Conservation (phyloP, 2,797 vertebrate genomes). For the Enoplosus armatus region DNA sequence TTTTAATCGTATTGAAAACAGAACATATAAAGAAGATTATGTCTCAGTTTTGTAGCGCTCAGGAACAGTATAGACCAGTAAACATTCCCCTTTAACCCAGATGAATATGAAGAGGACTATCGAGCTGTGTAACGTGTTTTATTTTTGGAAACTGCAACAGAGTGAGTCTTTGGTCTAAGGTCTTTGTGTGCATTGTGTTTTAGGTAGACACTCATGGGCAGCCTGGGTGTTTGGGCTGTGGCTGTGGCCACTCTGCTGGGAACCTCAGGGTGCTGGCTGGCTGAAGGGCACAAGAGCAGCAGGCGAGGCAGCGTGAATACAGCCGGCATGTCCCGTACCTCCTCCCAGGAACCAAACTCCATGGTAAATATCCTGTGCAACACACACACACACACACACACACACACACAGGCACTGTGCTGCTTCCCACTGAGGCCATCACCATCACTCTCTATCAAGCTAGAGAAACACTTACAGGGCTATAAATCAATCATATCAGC, state of each 20-base stretch:
- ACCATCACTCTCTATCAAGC: slow-evolving; percentile 20
- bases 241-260: slow-evolving; percentile 87
- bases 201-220: slow-evolving; percentile 88
- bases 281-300: slow-evolving; percentile 73
- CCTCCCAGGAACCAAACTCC: slow-evolving; percentile 65
- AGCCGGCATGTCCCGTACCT: slow-evolving; percentile 63
- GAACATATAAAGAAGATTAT: not conserved
- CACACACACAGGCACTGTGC: not conserved
- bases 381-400: not conserved
- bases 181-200: slow-evolving; percentile 42
- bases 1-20: slow-evolving; percentile 5
- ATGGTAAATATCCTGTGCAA: slow-evolving; percentile 83
- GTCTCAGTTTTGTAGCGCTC: not conserved
- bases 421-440: slow-evolving; percentile 11
- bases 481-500: slow-evolving; percentile 37
- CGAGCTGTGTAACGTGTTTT: not conserved
- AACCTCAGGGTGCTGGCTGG: slow-evolving; percentile 78
- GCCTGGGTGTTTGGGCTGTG: slow-evolving; percentile 87
- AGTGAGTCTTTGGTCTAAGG: slow-evolving; percentile 12
- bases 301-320: slow-evolving; percentile 80
- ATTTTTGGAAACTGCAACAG: not conserved
- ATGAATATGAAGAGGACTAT: not conserved
- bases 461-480: slow-evolving; percentile 1
- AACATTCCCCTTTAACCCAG: not conserved
- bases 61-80: not conserved